Evolutionary conservation across 35 echinoderm and acorn worm species (phyloP).

Genomic region (Heliocidaris erythrogramma): DNA sequence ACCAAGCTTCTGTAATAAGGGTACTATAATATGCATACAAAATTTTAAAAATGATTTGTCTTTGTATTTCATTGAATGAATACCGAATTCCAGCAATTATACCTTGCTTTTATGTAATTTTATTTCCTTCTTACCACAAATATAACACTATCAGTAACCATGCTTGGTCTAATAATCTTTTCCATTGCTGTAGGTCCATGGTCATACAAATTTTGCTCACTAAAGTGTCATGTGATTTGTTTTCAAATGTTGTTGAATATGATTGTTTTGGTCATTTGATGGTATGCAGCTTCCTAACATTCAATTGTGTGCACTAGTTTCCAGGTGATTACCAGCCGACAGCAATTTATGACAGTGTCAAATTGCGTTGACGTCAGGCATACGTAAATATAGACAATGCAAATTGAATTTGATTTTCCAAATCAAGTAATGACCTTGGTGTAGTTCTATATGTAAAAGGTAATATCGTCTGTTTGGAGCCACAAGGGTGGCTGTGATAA

Average conservation of each 20-base stretch:
- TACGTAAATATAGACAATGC: background rate
- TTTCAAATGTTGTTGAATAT: background rate
- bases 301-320: background rate
- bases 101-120: too few relatives aligned
- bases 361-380: conserved; percentile 5
- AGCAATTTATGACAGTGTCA: background rate
- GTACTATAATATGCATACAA: too few relatives aligned
- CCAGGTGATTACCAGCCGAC: background rate
- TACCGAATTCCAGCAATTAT: too few relatives aligned
- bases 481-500: too few relatives aligned
- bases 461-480: too few relatives aligned
- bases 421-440: background rate
- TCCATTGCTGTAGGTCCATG: too few relatives aligned
- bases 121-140: too few relatives aligned
- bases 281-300: background rate
- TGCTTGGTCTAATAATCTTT: too few relatives aligned
- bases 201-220: background rate
- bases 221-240: background rate
- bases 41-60: too few relatives aligned
- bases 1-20: too few relatives aligned
- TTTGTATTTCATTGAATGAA: too few relatives aligned
- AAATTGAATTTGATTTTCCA: background rate
- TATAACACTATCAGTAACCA: too few relatives aligned
- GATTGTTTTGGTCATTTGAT: background rate
- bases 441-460: background rate